phyloP scores from a whole-genome alignment of 2,113 vertebrate species.

The Rostratula benghalensis region DNA sequence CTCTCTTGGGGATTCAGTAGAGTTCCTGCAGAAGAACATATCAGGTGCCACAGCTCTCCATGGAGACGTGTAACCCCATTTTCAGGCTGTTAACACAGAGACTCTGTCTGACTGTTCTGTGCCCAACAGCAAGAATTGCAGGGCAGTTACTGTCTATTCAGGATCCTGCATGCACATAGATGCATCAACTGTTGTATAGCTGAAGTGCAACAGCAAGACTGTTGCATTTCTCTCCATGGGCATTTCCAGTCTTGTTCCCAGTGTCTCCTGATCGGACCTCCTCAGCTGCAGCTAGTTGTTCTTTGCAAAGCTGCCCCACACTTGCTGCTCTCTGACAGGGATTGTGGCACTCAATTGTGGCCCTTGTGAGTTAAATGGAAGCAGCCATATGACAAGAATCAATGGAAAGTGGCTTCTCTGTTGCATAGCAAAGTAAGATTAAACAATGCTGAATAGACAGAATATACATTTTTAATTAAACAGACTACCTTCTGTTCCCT shows the following conservation, averaged over 20 bases:
- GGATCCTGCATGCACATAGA: background rate
- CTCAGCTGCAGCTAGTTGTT: background rate
- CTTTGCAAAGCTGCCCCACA: background rate
- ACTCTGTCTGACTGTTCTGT: background rate
- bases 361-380: background rate
- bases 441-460: background rate
- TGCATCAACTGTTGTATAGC: background rate
- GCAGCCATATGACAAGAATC: background rate
- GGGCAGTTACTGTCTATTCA: background rate
- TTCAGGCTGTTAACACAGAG: background rate
- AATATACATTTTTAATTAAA: background rate
- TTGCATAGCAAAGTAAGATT: background rate
- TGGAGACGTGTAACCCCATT: background rate
- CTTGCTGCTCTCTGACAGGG: background rate
- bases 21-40: background rate
- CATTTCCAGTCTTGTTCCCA: background rate
- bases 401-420: background rate
- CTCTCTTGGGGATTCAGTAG: background rate
- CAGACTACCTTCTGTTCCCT: background rate
- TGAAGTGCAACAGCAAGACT: background rate
- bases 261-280: background rate
- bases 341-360: background rate
- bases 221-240: background rate
- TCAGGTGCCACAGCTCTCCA: background rate
- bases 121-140: background rate